A percentile compares a stretch with the other conserved stretches of the same genome.
These are phyloP conservation scores for Malurus alboscapulatus DNA, from an alignment of 2,113 vertebrate species.

Conservation along the genomic window DNA sequence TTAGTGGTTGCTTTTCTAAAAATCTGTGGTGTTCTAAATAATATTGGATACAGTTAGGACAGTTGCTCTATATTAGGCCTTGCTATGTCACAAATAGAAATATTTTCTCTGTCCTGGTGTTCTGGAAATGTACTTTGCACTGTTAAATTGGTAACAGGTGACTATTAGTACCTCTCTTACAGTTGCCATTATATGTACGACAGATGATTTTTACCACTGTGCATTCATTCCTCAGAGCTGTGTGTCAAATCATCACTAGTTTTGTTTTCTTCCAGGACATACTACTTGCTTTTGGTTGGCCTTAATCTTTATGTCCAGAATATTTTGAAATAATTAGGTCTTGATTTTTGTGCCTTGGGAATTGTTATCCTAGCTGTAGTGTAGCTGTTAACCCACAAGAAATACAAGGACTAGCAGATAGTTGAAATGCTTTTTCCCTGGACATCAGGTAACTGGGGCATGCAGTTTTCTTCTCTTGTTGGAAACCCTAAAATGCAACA, in stretches of 20 bases:
- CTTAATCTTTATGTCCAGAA: not conserved
- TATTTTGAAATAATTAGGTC: not conserved
- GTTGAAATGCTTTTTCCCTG: not conserved
- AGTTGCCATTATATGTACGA: not conserved
- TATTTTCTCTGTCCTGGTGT: not conserved
- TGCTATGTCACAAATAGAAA: not conserved
- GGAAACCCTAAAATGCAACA: not conserved
- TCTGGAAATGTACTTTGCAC: not conserved
- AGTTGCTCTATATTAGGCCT: not conserved
- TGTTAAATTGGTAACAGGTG: not conserved
- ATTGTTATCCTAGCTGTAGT: not conserved
- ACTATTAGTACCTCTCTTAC: not conserved
- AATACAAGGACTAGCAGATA: not conserved
- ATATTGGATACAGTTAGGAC: not conserved
- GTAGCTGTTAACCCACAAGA: not conserved
- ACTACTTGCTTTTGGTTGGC: not conserved
- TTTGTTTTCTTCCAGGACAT: not conserved
- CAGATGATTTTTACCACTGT: rapidly evolving
- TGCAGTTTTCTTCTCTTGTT: not conserved
- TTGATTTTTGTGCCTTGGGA: not conserved
- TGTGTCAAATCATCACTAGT: not conserved
- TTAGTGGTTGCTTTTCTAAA: not conserved
- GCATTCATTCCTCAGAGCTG: not conserved
- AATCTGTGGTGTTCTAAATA: not conserved
- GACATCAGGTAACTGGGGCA: not conserved